Base-by-base conservation (phyloP, 2,797 vertebrate genomes). In the Phyllotis vaccarum region DNA sequence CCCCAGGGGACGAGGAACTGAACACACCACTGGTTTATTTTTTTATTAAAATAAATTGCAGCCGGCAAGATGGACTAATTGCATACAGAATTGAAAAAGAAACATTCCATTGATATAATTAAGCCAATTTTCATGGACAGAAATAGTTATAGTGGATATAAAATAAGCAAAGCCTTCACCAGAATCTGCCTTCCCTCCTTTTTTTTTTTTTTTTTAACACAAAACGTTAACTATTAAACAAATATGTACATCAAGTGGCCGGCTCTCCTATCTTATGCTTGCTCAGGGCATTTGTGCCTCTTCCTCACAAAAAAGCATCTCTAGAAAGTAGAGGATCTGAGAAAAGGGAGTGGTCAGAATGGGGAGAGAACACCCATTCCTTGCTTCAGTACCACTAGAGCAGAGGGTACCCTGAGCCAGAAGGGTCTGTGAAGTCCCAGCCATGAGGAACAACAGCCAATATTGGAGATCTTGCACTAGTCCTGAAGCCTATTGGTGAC, bases 11-110 rank as follows among this genome's bases (percentile, higher is more conserved):
- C 97, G 98, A 98, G 98, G 99, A 99, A 99, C 99, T 99, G 99
- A 99, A 99, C 99, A 98, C 99, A 98, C 99, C 99, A 99, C 99
- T 97, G 98, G 99, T 99, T 99, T 99, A 99, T 99, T 99, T 99
- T 99, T 99, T 99, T 99, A 99, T 99, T 99, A 99, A 99, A 99
- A 99, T 99, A 99, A 99, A 99, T 99, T 99, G 99, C 99, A 99
- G 99, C 98, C 98, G 98, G 99, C 98, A 98, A 99, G 99, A 99
- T 98, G 98, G 98, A 99, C 98, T 99, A 99, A 99, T 99, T 99
- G 99, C 98, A 98, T 98, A 98, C 99, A 99, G 98, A 98, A 98
- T 97, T 98, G 98, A 98, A 99, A 99, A 98, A 98, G 98, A 99
- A 99, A 99, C 98, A 99, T 98, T 98, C 99, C 98, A 97, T 98